A percentile compares a stretch with the other conserved stretches of the same genome.
Conservation (phyloP, 1,140 invertebrate species). For the Scylla paramamosain region DNA sequence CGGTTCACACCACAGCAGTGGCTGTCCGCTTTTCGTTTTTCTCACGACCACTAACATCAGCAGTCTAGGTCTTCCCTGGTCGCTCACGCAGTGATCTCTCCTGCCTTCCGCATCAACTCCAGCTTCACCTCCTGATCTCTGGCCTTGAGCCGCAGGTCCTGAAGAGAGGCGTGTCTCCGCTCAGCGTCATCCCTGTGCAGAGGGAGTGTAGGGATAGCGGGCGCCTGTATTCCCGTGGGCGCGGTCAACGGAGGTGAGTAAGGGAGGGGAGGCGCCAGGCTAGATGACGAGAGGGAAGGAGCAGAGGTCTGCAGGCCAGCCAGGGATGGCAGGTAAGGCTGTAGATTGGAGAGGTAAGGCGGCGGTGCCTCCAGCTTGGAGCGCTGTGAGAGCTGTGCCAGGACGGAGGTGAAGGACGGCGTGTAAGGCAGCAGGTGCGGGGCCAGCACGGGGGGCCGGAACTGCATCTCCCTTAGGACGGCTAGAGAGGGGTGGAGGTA, state of each 20-base stretch:
- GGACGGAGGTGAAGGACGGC: conserved; percentile 72
- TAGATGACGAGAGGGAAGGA: conserved; percentile 60
- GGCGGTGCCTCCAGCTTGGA: conserved; percentile 70
- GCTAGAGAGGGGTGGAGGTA: conserved; percentile 72
- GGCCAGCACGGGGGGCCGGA: conserved; percentile 72
- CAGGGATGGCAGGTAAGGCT: conserved; percentile 71
- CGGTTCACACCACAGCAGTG: neutral
- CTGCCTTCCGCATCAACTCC: conserved; percentile 90
- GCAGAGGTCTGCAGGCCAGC: conserved; percentile 67
- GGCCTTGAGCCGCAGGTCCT: conserved; percentile 89
- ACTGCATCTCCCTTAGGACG: conserved; percentile 71
- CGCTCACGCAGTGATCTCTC: conserved; percentile 84
- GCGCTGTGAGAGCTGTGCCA: conserved; percentile 71
- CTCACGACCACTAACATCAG: neutral
- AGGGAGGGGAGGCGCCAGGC: conserved; percentile 68
- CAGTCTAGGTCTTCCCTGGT: neutral
- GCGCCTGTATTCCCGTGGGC: conserved; percentile 66
- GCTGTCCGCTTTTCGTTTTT: neutral
- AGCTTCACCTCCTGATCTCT: conserved; percentile 94
- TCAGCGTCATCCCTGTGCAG: conserved; percentile 73
- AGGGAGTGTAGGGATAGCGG: conserved; percentile 54
- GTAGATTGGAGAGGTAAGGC: conserved; percentile 71
- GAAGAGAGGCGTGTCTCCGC: conserved; percentile 76
- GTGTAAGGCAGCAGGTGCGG: conserved; percentile 72
- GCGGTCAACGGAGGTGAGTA: conserved; percentile 69